Conservation (phyloP, 2,113 vertebrate species). For the Furnarius figulus region DNA sequence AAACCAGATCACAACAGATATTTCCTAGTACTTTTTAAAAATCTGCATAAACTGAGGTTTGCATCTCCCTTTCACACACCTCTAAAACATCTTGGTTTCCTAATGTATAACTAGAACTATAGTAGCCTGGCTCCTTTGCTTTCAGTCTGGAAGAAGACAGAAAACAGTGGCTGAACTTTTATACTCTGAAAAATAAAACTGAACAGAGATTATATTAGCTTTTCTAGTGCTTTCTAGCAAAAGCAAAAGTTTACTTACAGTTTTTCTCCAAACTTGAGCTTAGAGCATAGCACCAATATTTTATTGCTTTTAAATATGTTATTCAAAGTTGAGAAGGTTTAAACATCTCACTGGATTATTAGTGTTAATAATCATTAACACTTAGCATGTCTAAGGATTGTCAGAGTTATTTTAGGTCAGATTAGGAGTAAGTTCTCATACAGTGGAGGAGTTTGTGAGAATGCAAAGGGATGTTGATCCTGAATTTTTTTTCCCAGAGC, state of each 20-base stretch:
- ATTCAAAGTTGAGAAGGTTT: neutral
- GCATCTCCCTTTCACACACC: neutral
- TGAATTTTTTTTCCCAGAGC: neutral
- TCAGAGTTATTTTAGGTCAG: neutral
- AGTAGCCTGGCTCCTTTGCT: neutral
- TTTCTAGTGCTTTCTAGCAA: neutral
- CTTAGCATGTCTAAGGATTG: neutral
- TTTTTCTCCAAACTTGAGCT: neutral
- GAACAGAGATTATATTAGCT: neutral
- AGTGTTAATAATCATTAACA: neutral
- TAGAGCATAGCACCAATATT: neutral
- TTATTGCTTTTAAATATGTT: neutral
- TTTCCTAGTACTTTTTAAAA: neutral
- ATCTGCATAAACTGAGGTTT: neutral
- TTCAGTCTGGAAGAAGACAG: neutral
- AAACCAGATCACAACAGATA: neutral
- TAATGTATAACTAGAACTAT: neutral
- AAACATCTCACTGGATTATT: neutral
- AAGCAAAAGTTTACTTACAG: neutral
- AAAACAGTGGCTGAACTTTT: neutral
- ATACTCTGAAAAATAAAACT: neutral
- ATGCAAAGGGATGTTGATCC: neutral
- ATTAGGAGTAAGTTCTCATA: neutral
- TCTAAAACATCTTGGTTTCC: neutral
- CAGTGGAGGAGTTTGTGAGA: neutral